A percentile compares a stretch with the other conserved stretches of the same genome.
Evolutionary conservation across 2,888 invertebrate genomes (phyloP).

Genomic region (Ophion ellenae): DNA sequence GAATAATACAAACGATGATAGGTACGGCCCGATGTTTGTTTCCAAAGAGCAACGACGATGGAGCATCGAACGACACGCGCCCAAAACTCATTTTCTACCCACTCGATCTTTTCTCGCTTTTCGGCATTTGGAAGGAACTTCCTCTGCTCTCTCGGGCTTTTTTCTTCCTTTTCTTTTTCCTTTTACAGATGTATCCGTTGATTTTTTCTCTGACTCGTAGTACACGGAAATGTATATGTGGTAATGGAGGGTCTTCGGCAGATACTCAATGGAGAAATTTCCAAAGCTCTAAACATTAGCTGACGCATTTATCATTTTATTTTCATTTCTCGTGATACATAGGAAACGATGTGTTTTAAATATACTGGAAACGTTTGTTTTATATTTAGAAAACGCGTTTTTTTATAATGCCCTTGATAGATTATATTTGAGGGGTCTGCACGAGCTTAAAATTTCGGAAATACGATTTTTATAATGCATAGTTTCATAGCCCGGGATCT

Average conservation of each 20-base stretch:
- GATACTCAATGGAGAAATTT: not conserved
- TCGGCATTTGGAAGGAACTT: conserved; percentile 41
- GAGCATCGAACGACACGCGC: conserved; percentile 40
- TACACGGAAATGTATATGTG: not conserved
- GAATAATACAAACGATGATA: conserved; percentile 34
- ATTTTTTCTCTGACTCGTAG: not conserved
- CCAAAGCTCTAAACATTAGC: no score
- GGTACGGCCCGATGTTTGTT: conserved; percentile 32
- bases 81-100: conserved; percentile 27
- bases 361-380: no score
- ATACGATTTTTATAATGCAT: no score
- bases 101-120: conserved; percentile 37
- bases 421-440: no score
- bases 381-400: no score
- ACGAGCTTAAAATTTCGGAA: no score
- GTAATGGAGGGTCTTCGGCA: not conserved
- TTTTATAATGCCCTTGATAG: no score
- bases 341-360: no score
- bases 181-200: not conserved
- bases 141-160: conserved; percentile 6
- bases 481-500: no score
- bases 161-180: conserved; percentile 13
- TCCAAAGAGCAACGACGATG: conserved; percentile 38
- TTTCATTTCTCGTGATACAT: no score
- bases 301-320: no score